A percentile compares a stretch with the other conserved stretches of the same genome.
These are phyloP conservation scores for Perdix hodgsoniae DNA, from an alignment of 2,797 vertebrate genomes.

Conservation along the genomic window DNA sequence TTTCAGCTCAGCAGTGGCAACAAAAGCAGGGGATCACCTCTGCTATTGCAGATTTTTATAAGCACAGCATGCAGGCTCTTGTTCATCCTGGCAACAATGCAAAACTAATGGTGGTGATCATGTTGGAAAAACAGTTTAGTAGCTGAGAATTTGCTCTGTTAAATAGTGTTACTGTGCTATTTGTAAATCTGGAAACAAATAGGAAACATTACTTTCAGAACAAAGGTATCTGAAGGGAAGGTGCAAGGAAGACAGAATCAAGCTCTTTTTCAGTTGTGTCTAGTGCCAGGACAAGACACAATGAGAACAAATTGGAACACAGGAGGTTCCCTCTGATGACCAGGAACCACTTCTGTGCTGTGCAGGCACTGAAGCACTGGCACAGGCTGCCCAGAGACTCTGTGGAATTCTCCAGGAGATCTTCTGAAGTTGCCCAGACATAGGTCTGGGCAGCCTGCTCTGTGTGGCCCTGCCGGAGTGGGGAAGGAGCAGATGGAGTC, in stretches of 20 bases:
- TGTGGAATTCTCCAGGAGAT: background rate
- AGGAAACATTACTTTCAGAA: too few relatives aligned
- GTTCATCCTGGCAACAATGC: too few relatives aligned
- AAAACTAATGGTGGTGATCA: too few relatives aligned
- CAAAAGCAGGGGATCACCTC: too few relatives aligned
- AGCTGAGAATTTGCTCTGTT: too few relatives aligned
- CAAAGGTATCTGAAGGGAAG: background rate
- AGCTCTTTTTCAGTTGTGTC: background rate
- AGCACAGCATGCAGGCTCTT: too few relatives aligned
- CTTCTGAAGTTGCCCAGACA: background rate
- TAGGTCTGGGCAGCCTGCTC: background rate
- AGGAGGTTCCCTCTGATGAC: background rate
- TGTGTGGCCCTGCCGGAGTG: background rate
- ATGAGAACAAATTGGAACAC: background rate
- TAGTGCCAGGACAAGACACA: background rate
- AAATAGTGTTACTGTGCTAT: too few relatives aligned
- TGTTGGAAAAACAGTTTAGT: too few relatives aligned
- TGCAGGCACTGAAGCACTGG: background rate
- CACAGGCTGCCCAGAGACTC: background rate
- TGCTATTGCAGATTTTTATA: too few relatives aligned
- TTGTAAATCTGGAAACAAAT: too few relatives aligned
- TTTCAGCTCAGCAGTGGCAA: too few relatives aligned
- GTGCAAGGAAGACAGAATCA: background rate
- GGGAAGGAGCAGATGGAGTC: background rate
- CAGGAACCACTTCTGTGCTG: rapidly evolving